Evolutionary conservation across 1,140 invertebrate species (phyloP).

Genomic region (Kradibia gibbosae): DNA sequence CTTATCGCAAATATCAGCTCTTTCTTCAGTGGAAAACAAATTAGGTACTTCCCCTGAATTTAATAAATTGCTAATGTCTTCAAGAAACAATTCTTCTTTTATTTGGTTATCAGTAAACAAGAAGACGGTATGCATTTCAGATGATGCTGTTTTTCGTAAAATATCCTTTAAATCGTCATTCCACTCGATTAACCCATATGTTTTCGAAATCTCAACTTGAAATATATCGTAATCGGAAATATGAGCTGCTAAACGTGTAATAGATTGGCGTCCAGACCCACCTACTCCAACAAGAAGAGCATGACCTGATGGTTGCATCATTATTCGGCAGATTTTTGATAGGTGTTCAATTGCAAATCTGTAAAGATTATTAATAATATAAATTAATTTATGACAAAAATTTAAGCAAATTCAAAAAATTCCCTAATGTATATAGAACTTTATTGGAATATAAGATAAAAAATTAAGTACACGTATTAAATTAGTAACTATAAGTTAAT

Average conservation of each 20-base stretch:
- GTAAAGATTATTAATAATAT: conserved; percentile 52
- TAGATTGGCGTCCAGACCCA: conserved; percentile 92
- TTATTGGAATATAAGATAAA: too few species aligned
- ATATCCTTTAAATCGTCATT: conserved; percentile 90
- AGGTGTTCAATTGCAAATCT: conserved; percentile 96
- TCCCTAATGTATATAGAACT: too few species aligned
- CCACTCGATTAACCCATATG: conserved; percentile 90
- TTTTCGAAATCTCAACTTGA: conserved; percentile 91
- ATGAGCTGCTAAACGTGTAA: conserved; percentile 90
- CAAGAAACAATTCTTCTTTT: conserved; percentile 93
- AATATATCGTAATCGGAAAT: conserved; percentile 95
- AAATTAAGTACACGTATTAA: too few species aligned
- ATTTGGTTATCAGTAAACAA: conserved; percentile 94
- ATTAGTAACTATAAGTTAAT: too few species aligned
- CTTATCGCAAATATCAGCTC: conserved; percentile 93
- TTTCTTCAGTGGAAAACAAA: conserved; percentile 90
- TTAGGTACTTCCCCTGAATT: conserved; percentile 96
- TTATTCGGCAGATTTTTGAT: conserved; percentile 90
- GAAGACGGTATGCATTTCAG: conserved; percentile 91
- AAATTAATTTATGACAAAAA: background rate
- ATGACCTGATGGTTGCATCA: conserved; percentile 92
- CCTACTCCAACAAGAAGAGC: conserved; percentile 90
- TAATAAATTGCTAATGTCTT: conserved; percentile 94
- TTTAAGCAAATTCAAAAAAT: too few species aligned
- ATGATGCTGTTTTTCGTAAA: conserved; percentile 84